Evolutionary conservation across 2,797 vertebrate species (phyloP).

Genomic region (Epinephelus awoara): DNA sequence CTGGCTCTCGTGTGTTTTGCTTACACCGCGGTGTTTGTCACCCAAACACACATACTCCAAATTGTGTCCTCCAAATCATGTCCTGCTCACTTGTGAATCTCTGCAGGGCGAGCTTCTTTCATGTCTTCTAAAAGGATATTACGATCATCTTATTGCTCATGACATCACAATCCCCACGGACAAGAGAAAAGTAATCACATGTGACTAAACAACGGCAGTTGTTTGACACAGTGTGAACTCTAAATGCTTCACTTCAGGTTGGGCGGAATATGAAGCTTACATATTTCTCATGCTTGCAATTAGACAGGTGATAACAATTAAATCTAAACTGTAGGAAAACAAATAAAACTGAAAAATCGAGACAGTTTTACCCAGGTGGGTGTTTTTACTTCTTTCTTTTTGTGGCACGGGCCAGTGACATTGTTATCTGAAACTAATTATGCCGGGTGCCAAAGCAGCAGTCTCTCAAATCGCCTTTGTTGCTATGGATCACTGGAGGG

Average conservation of each 20-base stretch:
- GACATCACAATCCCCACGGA: slow-evolving; percentile 58
- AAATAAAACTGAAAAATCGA: slow-evolving; percentile 37
- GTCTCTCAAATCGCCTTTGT: slow-evolving; percentile 73
- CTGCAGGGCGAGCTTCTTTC: slow-evolving; percentile 19
- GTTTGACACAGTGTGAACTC: slow-evolving; percentile 47
- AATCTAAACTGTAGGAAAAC: slow-evolving; percentile 31
- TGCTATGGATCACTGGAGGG: slow-evolving; percentile 74
- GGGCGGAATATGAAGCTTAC: slow-evolving; percentile 28
- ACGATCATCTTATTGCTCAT: slow-evolving; percentile 59
- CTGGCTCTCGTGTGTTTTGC: slow-evolving; percentile 59
- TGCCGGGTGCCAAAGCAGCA: slow-evolving; percentile 64
- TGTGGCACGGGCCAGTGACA: slow-evolving; percentile 46
- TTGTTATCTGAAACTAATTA: slow-evolving; percentile 80
- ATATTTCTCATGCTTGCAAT: slow-evolving; percentile 43
- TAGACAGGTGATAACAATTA: slow-evolving; percentile 46
- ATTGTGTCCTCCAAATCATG: slow-evolving; percentile 44
- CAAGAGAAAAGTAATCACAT: slow-evolving; percentile 50
- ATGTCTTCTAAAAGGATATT: slow-evolving; percentile 35
- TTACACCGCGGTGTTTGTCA: slow-evolving; percentile 50
- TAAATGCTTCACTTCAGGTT: slow-evolving; percentile 47
- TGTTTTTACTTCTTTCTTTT: slow-evolving; percentile 13
- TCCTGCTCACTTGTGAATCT: slow-evolving; percentile 33
- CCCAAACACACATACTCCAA: slow-evolving; percentile 28
- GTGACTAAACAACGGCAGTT: slow-evolving; percentile 65
- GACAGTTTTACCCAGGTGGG: slow-evolving; percentile 15